A percentile compares a stretch with the other conserved stretches of the same genome.
phyloP scores from a whole-genome alignment of 2,113 vertebrate species.

The Mixornis gularis region DNA sequence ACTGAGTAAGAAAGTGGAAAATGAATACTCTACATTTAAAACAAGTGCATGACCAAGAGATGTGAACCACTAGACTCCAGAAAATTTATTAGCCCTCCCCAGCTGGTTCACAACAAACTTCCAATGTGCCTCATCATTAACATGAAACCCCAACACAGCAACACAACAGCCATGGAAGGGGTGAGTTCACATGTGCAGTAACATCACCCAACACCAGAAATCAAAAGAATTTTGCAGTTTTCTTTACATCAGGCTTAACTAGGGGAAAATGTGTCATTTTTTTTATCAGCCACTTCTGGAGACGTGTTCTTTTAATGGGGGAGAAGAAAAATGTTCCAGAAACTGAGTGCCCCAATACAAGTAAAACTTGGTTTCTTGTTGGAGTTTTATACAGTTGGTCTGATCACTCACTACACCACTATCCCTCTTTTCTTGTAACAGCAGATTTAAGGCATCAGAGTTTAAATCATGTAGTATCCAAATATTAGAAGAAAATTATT shows the following conservation, averaged over 20 bases:
- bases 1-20: not conserved
- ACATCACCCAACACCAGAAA: not conserved
- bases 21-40: accelerated
- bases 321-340: not conserved
- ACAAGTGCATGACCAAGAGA: not conserved
- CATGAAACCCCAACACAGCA: not conserved
- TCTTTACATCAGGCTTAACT: not conserved
- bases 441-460: not conserved
- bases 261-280: accelerated
- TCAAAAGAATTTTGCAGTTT: not conserved
- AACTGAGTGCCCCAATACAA: not conserved
- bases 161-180: not conserved
- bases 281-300: not conserved
- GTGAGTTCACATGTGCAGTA: accelerated
- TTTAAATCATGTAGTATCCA: not conserved
- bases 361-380: not conserved
- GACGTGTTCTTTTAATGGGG: not conserved
- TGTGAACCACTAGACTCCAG: not conserved
- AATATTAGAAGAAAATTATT: not conserved
- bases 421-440: not conserved
- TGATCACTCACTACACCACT: not conserved
- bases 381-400: not conserved
- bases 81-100: not conserved
- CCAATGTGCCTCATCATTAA: not conserved
- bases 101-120: not conserved